Base-by-base conservation (phyloP, 2,888 invertebrate genomes). In the Pyralis farinalis region DNA sequence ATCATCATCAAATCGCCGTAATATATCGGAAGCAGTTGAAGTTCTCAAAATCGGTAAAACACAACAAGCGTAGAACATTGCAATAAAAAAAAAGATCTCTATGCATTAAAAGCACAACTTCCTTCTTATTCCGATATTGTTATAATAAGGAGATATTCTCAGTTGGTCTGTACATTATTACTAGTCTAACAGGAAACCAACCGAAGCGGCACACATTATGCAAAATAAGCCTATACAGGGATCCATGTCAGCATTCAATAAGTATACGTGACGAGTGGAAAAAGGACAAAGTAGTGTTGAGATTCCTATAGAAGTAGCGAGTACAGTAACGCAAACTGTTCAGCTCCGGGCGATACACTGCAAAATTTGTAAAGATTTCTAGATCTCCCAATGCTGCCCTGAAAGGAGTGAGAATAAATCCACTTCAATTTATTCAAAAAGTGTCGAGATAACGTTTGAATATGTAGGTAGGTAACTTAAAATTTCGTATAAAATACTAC, bases 291-390 rank as follows among this genome's bases (percentile, higher is more conserved):
- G 57, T 64, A 56, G 53, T 25, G 40, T 39, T 37, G 39, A 45
- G 42, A 69, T 64, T 56, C 47, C 56, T 59, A 67, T 71, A 67
- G 62, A 65, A 55, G 49, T 58, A 51, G 43, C 41, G 51, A 68
- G 55, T 62, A 63, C 57, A 63, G 50, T 49, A 53, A 55, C 51
- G 51, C 51, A 51, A 53, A 53, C 56, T 54, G 47, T 60, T 58
- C 56, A 53, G 59, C 71, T 71, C 71, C 47, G 38, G 57, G 54
- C 59, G 67, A 67, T 56, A 55, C 59, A 57, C 53, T 48, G 53
- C 63, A 43, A 63, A 69, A 69, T 71, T 72, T 69, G 66, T 63
- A 71, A 71, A 68, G 69, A 65, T 57, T 58, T 60, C 55, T 53
- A 53, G 48, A 58, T 53, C 48, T 44, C 39, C 52, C 43, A 40